Evolutionary conservation across 2,113 vertebrate species (phyloP).

Genomic region (Apistogramma diplotaenia): DNA sequence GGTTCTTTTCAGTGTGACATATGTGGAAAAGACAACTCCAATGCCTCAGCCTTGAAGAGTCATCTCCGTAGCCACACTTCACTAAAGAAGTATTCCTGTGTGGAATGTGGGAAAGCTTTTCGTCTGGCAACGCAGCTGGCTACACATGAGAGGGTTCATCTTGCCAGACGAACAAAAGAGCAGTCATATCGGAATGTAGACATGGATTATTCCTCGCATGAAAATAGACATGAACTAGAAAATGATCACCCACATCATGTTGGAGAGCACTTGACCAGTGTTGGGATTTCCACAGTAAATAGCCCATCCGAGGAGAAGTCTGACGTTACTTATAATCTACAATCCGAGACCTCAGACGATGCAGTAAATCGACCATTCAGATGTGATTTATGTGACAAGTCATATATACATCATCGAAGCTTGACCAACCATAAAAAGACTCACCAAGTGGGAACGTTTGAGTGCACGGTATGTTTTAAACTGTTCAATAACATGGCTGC

Average conservation of each 20-base stretch:
- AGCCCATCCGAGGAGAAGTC: conserved; percentile 55
- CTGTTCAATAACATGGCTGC: conserved; percentile 86
- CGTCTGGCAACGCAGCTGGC: conserved; percentile 74
- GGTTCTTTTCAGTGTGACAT: conserved; percentile 81
- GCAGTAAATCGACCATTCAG: conserved; percentile 69
- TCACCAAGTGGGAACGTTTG: conserved; percentile 86
- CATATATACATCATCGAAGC: conserved; percentile 87
- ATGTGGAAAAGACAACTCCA: conserved; percentile 80
- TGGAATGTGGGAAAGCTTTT: conserved; percentile 76
- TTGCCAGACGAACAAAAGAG: conserved; percentile 45
- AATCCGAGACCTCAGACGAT: conserved; percentile 56
- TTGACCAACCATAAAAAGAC: conserved; percentile 89
- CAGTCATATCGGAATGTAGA: conserved; percentile 31
- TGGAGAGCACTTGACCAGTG: conserved; percentile 2
- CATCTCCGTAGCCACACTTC: conserved; percentile 78
- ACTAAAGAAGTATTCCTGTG: conserved; percentile 74
- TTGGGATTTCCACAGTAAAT: conserved; percentile 31
- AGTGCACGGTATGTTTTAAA: conserved; percentile 84
- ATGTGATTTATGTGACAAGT: conserved; percentile 85
- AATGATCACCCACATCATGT: conserved; percentile 31
- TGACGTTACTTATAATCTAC: conserved; percentile 37
- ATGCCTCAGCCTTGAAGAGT: conserved; percentile 77
- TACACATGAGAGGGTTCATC: conserved; percentile 74
- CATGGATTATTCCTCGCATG: conserved; percentile 10
- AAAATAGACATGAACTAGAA: conserved; percentile 27